Base-by-base conservation (phyloP, 2,888 invertebrate species). In the Drosophila kambysellisi region DNA sequence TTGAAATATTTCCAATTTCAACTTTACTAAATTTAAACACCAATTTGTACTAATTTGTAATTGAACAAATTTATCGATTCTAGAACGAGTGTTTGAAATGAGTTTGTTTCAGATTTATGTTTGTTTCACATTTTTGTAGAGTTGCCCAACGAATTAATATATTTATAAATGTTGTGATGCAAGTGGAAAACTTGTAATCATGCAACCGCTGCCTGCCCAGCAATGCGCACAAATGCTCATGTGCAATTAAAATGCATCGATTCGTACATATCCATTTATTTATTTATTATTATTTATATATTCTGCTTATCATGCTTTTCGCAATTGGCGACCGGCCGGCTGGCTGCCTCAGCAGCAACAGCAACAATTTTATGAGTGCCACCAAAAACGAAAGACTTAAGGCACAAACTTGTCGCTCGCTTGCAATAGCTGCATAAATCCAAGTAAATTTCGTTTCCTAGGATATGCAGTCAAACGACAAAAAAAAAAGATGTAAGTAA, bases 241-340 rank as follows among this genome's bases (percentile, higher is more conserved):
- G 51, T 37, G 59, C 56, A 62, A 57, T 57, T 57, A 57, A 32
- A 56, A 59, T 75, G 59, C 69, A 75, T 69, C 41, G 62, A 74
- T 53, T 74, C 43, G 29, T 50, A 48, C 17, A 17, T 11, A 48
- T 37, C n/a, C 29, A 46, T 35, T 35, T 62, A 58, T 37, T 15
- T 50, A 29, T 50, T 8, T 29, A 52, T 41, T 53, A 54, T 29
- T 35, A 66, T 48, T 48, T 58, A 69, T 59, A 37, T 67, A 85
- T 81, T 75, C 76, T 73, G 87, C 83, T 83, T 86, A 86, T 86
- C 81, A 86, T 86, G 73, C 50, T 58, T 75, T 69, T 82, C 76
- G 80, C 83, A 85, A 81, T 82, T 65, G 59, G 53, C 59, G 63
- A 48, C 59, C 48, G 41, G 61, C 61, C 37, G 58, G 53, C 46